Conservation (phyloP, 1,140 invertebrate species). For the Atta colombica region DNA sequence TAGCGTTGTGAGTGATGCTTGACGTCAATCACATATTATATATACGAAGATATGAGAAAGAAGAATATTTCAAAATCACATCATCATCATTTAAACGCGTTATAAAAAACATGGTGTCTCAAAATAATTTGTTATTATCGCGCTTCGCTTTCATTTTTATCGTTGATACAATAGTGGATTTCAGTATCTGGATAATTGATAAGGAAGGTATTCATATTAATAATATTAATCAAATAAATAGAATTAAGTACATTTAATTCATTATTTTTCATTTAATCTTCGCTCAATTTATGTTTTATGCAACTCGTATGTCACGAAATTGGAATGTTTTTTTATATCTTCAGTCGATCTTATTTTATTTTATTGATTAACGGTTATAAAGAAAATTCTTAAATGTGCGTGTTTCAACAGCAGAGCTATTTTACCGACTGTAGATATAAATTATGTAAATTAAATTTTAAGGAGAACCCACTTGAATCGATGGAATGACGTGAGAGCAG, state of each 20-base stretch:
- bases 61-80: background rate
- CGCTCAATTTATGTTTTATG: background rate
- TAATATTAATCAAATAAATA: background rate
- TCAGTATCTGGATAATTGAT: background rate
- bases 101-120: background rate
- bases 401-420: background rate
- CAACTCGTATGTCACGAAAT: background rate
- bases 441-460: background rate
- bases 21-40: background rate
- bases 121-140: background rate
- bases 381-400: background rate
- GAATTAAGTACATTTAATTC: background rate
- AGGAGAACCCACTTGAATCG: background rate
- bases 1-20: background rate
- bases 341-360: background rate
- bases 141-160: background rate
- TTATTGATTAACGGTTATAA: background rate
- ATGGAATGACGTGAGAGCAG: background rate
- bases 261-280: background rate
- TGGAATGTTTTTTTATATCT: background rate
- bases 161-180: background rate
- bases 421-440: background rate
- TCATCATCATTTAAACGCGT: background rate
- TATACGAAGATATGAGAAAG: background rate
- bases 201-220: background rate